These are phyloP conservation scores for Genyomyrus donnyi DNA, from an alignment of 2,113 vertebrate genomes.

Conservation along the genomic window DNA sequence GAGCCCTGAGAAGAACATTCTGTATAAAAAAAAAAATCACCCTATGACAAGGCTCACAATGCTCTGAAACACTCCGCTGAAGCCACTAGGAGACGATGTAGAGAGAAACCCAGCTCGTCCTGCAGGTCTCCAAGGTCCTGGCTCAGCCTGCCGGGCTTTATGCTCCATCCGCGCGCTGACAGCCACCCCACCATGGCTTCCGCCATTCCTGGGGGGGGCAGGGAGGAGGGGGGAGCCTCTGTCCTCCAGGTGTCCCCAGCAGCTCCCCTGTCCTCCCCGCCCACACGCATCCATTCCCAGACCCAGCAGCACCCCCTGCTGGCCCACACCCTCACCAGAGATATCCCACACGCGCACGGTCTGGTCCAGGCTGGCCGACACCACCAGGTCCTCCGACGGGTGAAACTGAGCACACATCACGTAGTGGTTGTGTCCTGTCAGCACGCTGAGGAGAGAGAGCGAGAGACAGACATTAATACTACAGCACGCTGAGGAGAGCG, in stretches of 20 bases:
- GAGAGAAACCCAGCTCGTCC: background rate
- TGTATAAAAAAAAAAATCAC: background rate
- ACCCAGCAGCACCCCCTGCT: background rate
- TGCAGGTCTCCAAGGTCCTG: background rate
- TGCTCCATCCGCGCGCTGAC: slow-evolving; percentile 35
- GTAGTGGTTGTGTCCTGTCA: slow-evolving; percentile 95
- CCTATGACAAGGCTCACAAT: background rate
- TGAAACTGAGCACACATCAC: slow-evolving; percentile 99
- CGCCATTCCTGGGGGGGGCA: background rate
- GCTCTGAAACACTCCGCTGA: background rate
- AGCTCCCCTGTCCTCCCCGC: slow-evolving; percentile 22
- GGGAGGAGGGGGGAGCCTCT: background rate
- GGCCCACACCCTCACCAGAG: slow-evolving; percentile 76
- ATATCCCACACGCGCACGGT: slow-evolving; percentile 98
- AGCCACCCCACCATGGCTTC: slow-evolving; percentile 3
- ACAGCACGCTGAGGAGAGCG: no score
- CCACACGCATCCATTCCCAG: slow-evolving; percentile 19
- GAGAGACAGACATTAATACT: no score
- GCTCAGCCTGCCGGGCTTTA: background rate
- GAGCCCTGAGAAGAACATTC: background rate
- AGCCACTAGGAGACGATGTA: background rate
- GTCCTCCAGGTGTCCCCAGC: slow-evolving; percentile 7
- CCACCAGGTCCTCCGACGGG: slow-evolving; percentile 89
- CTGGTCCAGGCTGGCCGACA: slow-evolving; percentile 94
- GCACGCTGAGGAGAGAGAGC: slow-evolving; percentile 44